A percentile compares a stretch with the other conserved stretches of the same genome.
Conservation (phyloP, 2,797 vertebrate species). For the Sebastes kiyomatsui region DNA sequence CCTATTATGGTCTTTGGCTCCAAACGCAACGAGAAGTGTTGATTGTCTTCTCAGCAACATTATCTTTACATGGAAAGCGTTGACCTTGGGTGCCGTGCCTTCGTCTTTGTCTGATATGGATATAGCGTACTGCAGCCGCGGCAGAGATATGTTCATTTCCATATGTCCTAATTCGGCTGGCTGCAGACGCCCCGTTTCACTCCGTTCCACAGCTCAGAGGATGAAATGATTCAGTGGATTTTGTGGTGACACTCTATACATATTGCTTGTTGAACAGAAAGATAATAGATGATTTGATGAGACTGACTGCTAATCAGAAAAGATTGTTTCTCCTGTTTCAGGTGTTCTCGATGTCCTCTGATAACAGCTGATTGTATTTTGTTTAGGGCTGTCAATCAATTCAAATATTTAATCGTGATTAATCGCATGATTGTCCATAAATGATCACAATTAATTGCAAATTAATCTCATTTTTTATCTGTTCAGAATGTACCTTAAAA, state of each 20-base stretch:
- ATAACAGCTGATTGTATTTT: neutral
- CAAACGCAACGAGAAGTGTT: constrained; percentile 46
- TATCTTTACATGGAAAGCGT: constrained; percentile 37
- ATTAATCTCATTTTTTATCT: no score
- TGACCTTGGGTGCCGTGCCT: constrained; percentile 49
- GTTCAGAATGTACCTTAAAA: no score
- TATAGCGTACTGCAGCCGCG: constrained; percentile 6
- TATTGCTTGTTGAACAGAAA: constrained; percentile 9
- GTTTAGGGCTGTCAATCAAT: no score
- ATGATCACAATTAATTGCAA: no score
- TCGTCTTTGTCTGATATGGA: constrained; percentile 35
- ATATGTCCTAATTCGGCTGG: constrained; percentile 56
- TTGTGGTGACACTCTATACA: constrained; percentile 18
- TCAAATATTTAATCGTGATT: no score
- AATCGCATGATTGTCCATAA: no score
- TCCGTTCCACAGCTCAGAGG: constrained; percentile 41
- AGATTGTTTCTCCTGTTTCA: neutral
- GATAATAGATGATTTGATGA: constrained; percentile 22
- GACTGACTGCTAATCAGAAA: neutral
- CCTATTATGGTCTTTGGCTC: constrained; percentile 60
- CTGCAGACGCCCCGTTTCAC: constrained; percentile 21
- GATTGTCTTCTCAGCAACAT: constrained; percentile 56
- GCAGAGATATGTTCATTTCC: constrained; percentile 50
- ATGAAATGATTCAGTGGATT: constrained; percentile 49
- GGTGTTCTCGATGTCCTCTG: neutral